Evolutionary conservation across 2,113 vertebrate genomes (phyloP), one percentile per base, ranked within the genome.

Genomic region (Alaudala cheleensis): DNA sequence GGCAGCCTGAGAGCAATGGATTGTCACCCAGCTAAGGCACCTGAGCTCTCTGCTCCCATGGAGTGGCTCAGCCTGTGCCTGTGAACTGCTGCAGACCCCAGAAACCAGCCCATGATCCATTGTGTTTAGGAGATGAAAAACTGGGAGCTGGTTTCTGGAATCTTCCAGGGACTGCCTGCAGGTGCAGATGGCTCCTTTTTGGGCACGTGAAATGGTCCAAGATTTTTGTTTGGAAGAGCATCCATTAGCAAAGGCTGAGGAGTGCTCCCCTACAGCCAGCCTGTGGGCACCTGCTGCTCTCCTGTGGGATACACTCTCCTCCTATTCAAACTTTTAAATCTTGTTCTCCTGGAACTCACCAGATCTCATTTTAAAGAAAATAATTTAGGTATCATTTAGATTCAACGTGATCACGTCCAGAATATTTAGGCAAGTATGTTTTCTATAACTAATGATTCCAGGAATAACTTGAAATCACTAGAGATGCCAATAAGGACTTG

Each of bases 261-360:
- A 81, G 13, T 0, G 2, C 47, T 40, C 78, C 51, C 64, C 22
- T 22, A 9, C 5, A 54, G 54, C 17, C 69, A 56, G 33, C 23
- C 71, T 16, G 47, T 1, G 0, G 24, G 34, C 14, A 31, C 34
- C 40, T 14, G 16, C 6, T 0, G 0, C 22, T 29, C 37, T 69
- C 72, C 54, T 47, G 64, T n/a, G 37, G 37, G 47, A 57, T 31
- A 61, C 1, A 0, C 25, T 66, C 8, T 0, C 25, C 34, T 49
- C 11, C 33, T 26, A 1, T 2, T 24, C 42, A n/a, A 37, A 39
- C 24, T 31, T 77, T 60, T 47, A 47, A 42, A 47, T 18, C 29
- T 64, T 39, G 21, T 12, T 77, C n/a, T 12, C 40, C 31, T 31
- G 34, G 14, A 82, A 50, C 22, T 66, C 50, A 61, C 14, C 50